phyloP scores from a whole-genome alignment of 2,797 vertebrate genomes.

The Tangara arthus region DNA sequence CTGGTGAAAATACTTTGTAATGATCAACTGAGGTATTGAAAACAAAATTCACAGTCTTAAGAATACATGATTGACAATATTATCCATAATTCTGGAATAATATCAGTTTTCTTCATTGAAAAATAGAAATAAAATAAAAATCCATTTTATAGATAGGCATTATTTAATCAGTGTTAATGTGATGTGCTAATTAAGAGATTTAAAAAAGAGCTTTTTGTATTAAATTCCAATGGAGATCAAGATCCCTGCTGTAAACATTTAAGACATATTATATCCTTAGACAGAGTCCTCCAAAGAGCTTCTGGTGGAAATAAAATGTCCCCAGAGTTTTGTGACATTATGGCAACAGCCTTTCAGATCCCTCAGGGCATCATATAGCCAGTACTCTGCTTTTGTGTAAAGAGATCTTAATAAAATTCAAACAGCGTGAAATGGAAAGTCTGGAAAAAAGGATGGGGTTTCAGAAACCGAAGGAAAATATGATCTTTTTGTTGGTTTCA shows the following conservation, averaged over 20 bases:
- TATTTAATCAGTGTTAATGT: not conserved
- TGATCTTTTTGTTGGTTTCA: conserved; percentile 45
- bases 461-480: conserved; percentile 62
- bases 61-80: not conserved
- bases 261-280: conserved; percentile 14
- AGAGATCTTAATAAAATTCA: conserved; percentile 75
- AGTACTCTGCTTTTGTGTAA: conserved; percentile 53
- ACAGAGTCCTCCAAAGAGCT: conserved; percentile 33
- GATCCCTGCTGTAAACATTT: conserved; percentile 17
- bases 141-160: not conserved
- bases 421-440: conserved; percentile 75
- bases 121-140: not conserved
- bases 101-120: not conserved
- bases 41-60: not conserved
- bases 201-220: not conserved
- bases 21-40: not conserved
- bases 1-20: not conserved
- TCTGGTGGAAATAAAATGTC: conserved; percentile 49
- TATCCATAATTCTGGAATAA: not conserved
- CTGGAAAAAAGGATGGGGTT: conserved; percentile 55
- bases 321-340: conserved; percentile 50
- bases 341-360: conserved; percentile 13
- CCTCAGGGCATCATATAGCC: conserved; percentile 49
- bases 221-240: not conserved
- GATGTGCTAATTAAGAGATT: not conserved